Evolutionary conservation across 2,888 invertebrate genomes (phyloP).

Genomic region (Heliconius cydno): DNA sequence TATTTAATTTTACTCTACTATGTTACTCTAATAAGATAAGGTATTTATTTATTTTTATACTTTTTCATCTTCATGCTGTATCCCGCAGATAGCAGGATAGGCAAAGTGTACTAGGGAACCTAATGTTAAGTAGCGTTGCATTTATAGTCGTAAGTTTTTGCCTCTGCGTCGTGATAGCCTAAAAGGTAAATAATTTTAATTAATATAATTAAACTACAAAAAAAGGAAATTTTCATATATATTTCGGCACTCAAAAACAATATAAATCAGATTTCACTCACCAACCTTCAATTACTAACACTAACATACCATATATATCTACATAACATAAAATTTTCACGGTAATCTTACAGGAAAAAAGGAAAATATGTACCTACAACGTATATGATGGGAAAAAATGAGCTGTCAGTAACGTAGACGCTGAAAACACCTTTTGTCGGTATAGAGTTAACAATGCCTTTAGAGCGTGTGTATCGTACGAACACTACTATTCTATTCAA

Average conservation of each 20-base stretch:
- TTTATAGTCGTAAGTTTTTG: too few relatives aligned
- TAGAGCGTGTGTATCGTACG: not conserved
- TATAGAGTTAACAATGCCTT: conserved; percentile 16
- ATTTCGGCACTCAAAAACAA: too few relatives aligned
- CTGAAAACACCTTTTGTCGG: conserved; percentile 14
- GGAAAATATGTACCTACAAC: conserved; percentile 4
- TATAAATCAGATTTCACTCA: too few relatives aligned
- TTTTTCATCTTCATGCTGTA: too few relatives aligned
- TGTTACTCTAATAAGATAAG: too few relatives aligned
- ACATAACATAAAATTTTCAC: not conserved
- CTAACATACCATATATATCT: not conserved
- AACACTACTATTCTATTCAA: not conserved
- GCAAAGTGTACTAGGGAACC: not conserved
- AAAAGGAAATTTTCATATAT: too few relatives aligned
- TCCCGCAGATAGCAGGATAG: too few relatives aligned
- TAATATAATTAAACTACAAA: too few relatives aligned
- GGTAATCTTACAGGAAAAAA: conserved; percentile 3
- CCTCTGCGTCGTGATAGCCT: accelerated
- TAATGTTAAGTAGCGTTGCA: not conserved
- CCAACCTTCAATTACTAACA: too few relatives aligned
- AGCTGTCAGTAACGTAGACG: conserved; percentile 24
- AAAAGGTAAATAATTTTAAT: too few relatives aligned
- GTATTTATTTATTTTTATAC: too few relatives aligned
- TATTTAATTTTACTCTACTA: too few relatives aligned
- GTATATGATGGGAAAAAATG: conserved; percentile 9